These are phyloP conservation scores for Nothobranchius kuhntae DNA, from an alignment of 2,113 vertebrate genomes.

Conservation along the genomic window DNA sequence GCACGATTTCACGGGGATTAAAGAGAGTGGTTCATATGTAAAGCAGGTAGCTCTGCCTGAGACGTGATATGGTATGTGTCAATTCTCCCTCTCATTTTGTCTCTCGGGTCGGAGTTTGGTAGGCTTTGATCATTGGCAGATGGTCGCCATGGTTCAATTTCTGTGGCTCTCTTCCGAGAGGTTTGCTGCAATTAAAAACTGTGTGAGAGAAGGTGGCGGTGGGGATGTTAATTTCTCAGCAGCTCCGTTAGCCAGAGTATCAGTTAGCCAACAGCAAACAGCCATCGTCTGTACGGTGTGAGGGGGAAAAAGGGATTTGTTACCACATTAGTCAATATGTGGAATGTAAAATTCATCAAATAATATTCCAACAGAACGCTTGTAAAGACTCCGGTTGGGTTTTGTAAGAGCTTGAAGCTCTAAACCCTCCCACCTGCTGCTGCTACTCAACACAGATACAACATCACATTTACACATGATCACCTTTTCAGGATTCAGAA, in stretches of 20 bases:
- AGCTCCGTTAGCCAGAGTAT: conserved; percentile 31
- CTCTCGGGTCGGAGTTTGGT: conserved; percentile 43
- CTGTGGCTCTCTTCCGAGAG: conserved; percentile 58
- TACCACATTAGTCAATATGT: conserved; percentile 11
- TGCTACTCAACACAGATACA: too few species aligned
- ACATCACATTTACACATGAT: too few species aligned
- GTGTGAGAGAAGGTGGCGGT: conserved; percentile 39
- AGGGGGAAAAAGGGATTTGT: conserved; percentile 12
- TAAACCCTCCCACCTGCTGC: too few species aligned
- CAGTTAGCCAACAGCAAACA: conserved; percentile 23
- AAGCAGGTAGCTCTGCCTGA: conserved; percentile 57
- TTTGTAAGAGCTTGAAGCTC: neutral
- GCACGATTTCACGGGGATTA: conserved; percentile 74
- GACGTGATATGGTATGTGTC: conserved; percentile 40
- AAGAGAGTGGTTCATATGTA: conserved; percentile 74
- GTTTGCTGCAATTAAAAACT: conserved; percentile 61
- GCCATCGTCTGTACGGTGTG: conserved; percentile 33
- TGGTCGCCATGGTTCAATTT: conserved; percentile 73
- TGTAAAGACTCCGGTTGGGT: neutral
- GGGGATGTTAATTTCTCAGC: conserved; percentile 49
- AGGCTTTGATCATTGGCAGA: conserved; percentile 77
- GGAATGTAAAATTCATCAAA: conserved; percentile 37
- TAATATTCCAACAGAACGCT: conserved; percentile 23
- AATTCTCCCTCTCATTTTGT: conserved; percentile 33
- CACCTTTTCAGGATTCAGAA: too few species aligned